These are phyloP conservation scores for Silurus glanis DNA, from an alignment of 2,113 vertebrate genomes.

Conservation along the genomic window DNA sequence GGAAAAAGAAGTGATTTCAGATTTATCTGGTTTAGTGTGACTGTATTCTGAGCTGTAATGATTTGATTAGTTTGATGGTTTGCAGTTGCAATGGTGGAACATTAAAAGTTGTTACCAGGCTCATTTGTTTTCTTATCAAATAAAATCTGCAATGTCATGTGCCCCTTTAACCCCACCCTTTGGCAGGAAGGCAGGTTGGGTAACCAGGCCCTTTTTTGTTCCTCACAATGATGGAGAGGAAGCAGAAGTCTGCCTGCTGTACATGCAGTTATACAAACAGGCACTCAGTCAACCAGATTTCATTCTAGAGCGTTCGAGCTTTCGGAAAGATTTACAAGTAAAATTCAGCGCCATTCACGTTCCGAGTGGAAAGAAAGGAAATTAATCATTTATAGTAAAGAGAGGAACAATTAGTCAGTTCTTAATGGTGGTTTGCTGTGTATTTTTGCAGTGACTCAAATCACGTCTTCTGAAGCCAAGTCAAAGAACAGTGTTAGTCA, in stretches of 20 bases:
- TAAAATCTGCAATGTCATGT: not conserved
- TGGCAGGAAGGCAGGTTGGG: not conserved
- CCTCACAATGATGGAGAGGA: constrained; percentile 40
- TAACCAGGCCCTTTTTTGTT: constrained; percentile 29
- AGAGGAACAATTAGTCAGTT: not conserved
- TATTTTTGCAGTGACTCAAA: constrained; percentile 17
- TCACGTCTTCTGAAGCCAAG: not conserved
- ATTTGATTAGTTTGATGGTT: too few relatives aligned
- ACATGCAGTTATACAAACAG: not conserved
- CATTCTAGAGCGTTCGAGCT: not conserved
- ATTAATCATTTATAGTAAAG: not conserved
- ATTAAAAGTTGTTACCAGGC: too few relatives aligned
- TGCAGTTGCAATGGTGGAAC: too few relatives aligned
- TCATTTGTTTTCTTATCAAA: too few relatives aligned
- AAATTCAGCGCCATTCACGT: not conserved
- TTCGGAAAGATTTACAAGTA: not conserved
- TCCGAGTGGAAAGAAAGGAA: not conserved
- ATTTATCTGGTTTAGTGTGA: too few relatives aligned
- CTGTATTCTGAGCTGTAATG: too few relatives aligned
- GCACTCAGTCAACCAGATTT: not conserved
- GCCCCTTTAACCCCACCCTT: not conserved
- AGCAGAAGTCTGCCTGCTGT: constrained; percentile 24
- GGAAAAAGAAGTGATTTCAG: too few relatives aligned
- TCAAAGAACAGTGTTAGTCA: constrained; percentile 3
- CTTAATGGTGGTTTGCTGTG: not conserved